Conservation (phyloP, 1,140 invertebrate genomes). For the Drosophila azteca region DNA sequence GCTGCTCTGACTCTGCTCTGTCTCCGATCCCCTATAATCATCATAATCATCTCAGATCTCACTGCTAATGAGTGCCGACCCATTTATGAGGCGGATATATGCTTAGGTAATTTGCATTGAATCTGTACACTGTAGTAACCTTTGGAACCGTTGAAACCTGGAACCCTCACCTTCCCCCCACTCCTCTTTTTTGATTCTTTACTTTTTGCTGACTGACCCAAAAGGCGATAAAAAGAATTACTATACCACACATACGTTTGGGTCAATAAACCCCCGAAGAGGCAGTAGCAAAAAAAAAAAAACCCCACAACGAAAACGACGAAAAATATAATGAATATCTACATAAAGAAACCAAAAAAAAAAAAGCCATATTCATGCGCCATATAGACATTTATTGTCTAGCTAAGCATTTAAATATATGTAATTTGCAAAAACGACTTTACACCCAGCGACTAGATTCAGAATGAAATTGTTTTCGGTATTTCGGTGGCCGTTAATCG, state of each 20-base stretch:
- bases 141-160: slow-evolving; percentile 41
- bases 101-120: slow-evolving; percentile 61
- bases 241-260: slow-evolving; percentile 28
- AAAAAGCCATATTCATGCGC: slow-evolving; percentile 21
- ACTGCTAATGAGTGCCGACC: slow-evolving; percentile 44
- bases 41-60: slow-evolving; percentile 45
- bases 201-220: slow-evolving; percentile 48
- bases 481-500: neutral
- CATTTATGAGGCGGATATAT: slow-evolving; percentile 57
- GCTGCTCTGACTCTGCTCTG: neutral
- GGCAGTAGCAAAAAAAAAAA: slow-evolving; percentile 36
- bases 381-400: slow-evolving; percentile 38
- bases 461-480: slow-evolving; percentile 27
- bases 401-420: slow-evolving; percentile 35
- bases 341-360: neutral
- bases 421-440: slow-evolving; percentile 8
- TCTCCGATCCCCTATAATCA: slow-evolving; percentile 29
- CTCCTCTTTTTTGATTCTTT: slow-evolving; percentile 4
- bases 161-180: slow-evolving; percentile 12
- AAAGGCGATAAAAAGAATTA: slow-evolving; percentile 49
- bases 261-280: slow-evolving; percentile 49
- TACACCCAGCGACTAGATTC: slow-evolving; percentile 10
- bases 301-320: slow-evolving; percentile 6
- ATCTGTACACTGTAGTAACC: slow-evolving; percentile 35
- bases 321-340: slow-evolving; percentile 29